Evolutionary conservation across 1,140 invertebrate species (phyloP), one percentile per base, ranked within the genome.

Genomic region (Drosophila mojavensis): DNA sequence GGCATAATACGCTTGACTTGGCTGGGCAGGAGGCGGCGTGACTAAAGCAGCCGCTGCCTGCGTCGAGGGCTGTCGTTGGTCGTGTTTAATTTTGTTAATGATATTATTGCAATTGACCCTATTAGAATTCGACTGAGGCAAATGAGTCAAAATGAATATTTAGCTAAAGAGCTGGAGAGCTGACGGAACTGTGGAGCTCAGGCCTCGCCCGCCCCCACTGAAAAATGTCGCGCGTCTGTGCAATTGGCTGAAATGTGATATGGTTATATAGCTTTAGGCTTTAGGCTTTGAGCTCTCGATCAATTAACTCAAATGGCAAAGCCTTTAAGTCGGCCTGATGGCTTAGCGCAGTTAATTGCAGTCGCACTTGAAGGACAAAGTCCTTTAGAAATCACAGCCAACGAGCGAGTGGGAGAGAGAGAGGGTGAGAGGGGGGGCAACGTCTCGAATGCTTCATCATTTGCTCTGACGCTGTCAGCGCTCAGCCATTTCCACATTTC

Each of bases 71-170:
- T 59, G 28, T 15, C 74, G 28, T 50, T 63, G 78, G 50, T 58
- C 81, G 78, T 84, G 85, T 89, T 89, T 89, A 89, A 89, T 89
- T 89, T 89, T 90, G 84, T 78, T 89, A 90, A 89, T 89, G 84
- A 89, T 89, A 89, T 89, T 89, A 89, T 89, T 89, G 85, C 84
- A 89, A 83, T 89, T 89, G 84, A 90, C 84, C 84, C 84, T 84
- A 89, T 89, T 89, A 70, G 81, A 89, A 84, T 89, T 89, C 75
- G 81, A 89, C 75, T 81, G 84, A 48, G 64, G 78, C 61, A 90
- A 90, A 89, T 89, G 84, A 90, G 67, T 89, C 81, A 89, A 85
- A 89, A 89, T 89, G 85, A 90, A 90, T 83, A 88, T 86, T 83
- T 86, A 86, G 83, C 67, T 71, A 10, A 45, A 24, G 45, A 43